These are phyloP conservation scores for Picathartes gymnocephalus DNA, from an alignment of 2,113 vertebrate species.

Conservation along the genomic window DNA sequence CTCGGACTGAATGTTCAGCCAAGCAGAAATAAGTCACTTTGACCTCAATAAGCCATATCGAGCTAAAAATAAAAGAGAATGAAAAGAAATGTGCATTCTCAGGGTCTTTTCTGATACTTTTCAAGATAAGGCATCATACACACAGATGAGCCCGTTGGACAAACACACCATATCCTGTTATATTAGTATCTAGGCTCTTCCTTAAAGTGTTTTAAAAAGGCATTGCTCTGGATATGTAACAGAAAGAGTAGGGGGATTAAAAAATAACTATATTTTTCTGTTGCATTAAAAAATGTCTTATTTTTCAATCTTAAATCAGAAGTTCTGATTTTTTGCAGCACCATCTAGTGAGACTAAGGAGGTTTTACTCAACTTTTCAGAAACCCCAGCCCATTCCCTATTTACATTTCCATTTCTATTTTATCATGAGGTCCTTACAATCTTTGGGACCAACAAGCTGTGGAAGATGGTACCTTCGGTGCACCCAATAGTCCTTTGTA, in stretches of 20 bases:
- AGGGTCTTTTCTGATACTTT: neutral
- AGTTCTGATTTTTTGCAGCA: slow-evolving; percentile 42
- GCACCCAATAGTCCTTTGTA: neutral
- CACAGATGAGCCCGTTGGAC: neutral
- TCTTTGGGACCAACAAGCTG: neutral
- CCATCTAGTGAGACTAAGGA: slow-evolving; percentile 44
- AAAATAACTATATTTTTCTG: neutral
- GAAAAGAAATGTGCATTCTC: neutral
- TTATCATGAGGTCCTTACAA: neutral
- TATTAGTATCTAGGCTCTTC: neutral
- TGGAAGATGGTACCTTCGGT: neutral
- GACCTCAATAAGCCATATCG: neutral
- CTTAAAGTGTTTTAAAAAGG: neutral
- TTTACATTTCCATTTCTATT: neutral
- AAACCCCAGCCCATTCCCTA: neutral
- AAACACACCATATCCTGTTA: neutral
- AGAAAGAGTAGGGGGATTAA: neutral
- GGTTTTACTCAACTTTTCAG: neutral
- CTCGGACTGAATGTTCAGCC: neutral
- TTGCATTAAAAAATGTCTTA: neutral
- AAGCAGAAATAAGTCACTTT: neutral
- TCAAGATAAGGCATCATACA: neutral
- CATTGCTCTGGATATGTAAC: neutral
- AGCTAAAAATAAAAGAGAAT: neutral
- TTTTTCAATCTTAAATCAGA: neutral